These are phyloP conservation scores for Peribatodes rhomboidaria DNA, from an alignment of 2,888 invertebrate species.

Conservation along the genomic window DNA sequence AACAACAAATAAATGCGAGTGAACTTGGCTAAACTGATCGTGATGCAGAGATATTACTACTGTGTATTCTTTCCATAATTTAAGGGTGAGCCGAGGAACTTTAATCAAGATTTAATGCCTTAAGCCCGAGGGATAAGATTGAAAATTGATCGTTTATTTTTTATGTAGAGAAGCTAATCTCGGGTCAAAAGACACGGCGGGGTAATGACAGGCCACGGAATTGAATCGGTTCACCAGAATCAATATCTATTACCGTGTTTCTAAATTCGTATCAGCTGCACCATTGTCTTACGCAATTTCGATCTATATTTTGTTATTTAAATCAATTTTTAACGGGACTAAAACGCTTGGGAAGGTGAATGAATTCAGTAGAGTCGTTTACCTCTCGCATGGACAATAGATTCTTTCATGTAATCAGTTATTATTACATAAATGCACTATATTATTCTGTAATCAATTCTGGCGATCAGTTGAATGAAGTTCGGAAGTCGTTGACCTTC, in stretches of 20 bases:
- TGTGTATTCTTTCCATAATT: constrained; percentile 35
- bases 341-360: constrained; percentile 52
- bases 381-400: constrained; percentile 35
- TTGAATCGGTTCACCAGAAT: constrained; percentile 64
- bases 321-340: constrained; percentile 51
- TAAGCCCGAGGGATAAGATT: constrained; percentile 32
- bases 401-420: constrained; percentile 21
- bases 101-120: constrained; percentile 15
- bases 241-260: constrained; percentile 65
- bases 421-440: constrained; percentile 36
- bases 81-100: constrained; percentile 19
- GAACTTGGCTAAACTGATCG: constrained; percentile 65
- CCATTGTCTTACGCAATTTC: constrained; percentile 66
- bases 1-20: constrained; percentile 60
- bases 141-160: constrained; percentile 28
- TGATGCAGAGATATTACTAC: constrained; percentile 54
- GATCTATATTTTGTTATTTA: constrained; percentile 54
- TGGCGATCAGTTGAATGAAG: constrained; percentile 49
- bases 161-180: constrained; percentile 51
- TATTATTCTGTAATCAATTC: constrained; percentile 44
- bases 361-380: constrained; percentile 47
- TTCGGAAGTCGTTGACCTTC: constrained; percentile 65
- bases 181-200: constrained; percentile 79
- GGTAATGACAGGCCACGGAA: constrained; percentile 76
- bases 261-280: constrained; percentile 66